Base-by-base conservation (phyloP, 1,140 invertebrate species). In the Caerostris darwini region DNA sequence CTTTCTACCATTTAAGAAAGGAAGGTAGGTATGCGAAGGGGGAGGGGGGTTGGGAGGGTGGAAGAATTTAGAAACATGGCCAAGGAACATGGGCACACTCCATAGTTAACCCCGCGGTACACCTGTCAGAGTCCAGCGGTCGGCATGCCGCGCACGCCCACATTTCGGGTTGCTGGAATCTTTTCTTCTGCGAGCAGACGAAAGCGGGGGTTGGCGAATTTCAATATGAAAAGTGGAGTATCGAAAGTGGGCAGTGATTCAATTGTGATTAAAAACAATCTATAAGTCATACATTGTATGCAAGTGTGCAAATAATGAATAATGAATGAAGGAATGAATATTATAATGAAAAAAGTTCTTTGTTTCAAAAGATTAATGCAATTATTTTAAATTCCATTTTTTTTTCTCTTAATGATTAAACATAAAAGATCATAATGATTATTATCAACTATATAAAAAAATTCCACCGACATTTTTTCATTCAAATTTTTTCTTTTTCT, bases 111-210 rank as follows among this genome's bases (percentile, higher is more conserved):
- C 92, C 69, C 86, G 92, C 56, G 85, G 86, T 94, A 94, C 92
- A 94, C 92, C 92, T 94, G 92, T 94, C 92, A 89, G 92, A 94
- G 86, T 94, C 86, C 83, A 93, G 92, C 92, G 92, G 61, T 50
- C 82, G 56, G 92, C 83, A 93, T 71, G 83, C 92, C 83, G 5
- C 69, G 56, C 86, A 94, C 92, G 92, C 92, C 92, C 92, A 94
- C 86, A 88, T 88, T 94, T 12, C n/a, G 67, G 69, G 92, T 94
- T 94, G 85, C 92, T 57, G 86, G 67, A 64, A 58, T 61, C 7
- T 87, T 54, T 34, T 34, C 34, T 34, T 12, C 50, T 19, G 56
- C 54, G 5, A 85, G 83, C 7, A 85, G 58, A 85, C 56, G 83
- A 85, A n/a, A 85, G 53, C 82, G 54, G 71, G 54, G 8, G 82